Base-by-base conservation (phyloP, 2,797 vertebrate species). In the Percopsis omiscomaycus region DNA sequence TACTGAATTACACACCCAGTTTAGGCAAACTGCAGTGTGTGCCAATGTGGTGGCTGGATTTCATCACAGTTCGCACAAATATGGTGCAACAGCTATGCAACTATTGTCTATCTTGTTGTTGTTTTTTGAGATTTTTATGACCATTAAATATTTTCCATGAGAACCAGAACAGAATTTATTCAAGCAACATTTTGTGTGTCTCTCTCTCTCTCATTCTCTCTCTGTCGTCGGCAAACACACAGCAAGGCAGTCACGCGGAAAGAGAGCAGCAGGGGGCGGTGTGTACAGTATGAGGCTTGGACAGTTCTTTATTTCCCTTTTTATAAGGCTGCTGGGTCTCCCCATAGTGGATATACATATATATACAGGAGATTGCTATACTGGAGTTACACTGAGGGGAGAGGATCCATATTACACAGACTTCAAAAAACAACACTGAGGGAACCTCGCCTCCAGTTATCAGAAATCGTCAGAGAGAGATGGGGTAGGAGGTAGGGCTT, bases 301-400 rank as follows among this genome's bases (percentile, higher is more conserved):
- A 91, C 89, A 92, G 90, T 91, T 91, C 84, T 93, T 94, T 93
- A 93, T 93, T 91, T 91, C 66, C 91, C 89, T 89, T 91, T 92
- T 90, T 81, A 91, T 93, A 93, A 90, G 91, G 92, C 91, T 90
- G 91, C 88, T 91, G 89, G 89, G 88, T 91, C 81, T 89, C 87
- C 86, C 89, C 89, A 87, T 90, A 78, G 86, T 91, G 89, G 89
- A 90, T 93, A 92, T 91, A 91, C 86, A 89, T 89, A 84, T 88
- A 92, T 89, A 92, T 89, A 89, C 88, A 91, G 86, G 89, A 91
- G 88, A 87, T 89, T 91, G 90, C 87, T 91, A 91, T 91, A 91
- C 88, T 89, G 90, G 87, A 90, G 86, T 92, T 89, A 93, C 91
- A 89, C 76, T 82, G 89, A 90, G 85, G 69, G 88, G 79, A 87